Evolutionary conservation across 2,797 vertebrate species (phyloP), one percentile per base, ranked within the genome.

Genomic region (Chaunax sp.): DNA sequence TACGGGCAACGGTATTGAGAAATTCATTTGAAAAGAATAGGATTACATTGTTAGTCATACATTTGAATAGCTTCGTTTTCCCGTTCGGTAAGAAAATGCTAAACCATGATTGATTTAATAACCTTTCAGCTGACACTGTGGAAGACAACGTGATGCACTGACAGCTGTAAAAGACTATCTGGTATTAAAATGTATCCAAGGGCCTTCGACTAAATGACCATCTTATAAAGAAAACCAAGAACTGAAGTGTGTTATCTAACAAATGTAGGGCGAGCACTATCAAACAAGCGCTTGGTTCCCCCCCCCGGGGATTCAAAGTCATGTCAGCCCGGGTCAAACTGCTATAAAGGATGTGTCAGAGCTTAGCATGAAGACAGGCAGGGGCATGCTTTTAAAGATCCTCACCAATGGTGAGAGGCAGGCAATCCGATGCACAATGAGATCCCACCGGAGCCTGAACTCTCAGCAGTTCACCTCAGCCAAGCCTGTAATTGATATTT

Each of bases 401-500:
- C 69, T 71, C 38, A 79, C 80, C 80, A 79, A 28, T 79, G 63
- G 72, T 80, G 61, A 80, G 63, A 87, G 79, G 84, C 78, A 73
- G 68, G 68, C 83, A 82, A 77, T 85, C 81, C 76, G 82, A 78
- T 85, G 79, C 75, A 69, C 82, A 75, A 79, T 81, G 83, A 88
- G 82, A 84, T 88, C 81, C 68, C 85, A 67, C 68, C 18, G 72
- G 84, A 82, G 80, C 60, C 65, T 49, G 52, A 71, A 61, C 57
- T 72, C 64, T 40, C 28, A 64, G 75, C 84, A 86, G 61, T 71
- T 82, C 46, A 33, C 66, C 73, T 78, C 72, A 81, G 75, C 68
- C 52, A 47, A 67, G 78, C 69, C 75, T 87, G 78, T 91, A 88
- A 91, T 90, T 88, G 88, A 89, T 90, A 88, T 88, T 74, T 87